Base-by-base conservation (phyloP, 2,888 invertebrate genomes). In the Anthrax anthrax region DNA sequence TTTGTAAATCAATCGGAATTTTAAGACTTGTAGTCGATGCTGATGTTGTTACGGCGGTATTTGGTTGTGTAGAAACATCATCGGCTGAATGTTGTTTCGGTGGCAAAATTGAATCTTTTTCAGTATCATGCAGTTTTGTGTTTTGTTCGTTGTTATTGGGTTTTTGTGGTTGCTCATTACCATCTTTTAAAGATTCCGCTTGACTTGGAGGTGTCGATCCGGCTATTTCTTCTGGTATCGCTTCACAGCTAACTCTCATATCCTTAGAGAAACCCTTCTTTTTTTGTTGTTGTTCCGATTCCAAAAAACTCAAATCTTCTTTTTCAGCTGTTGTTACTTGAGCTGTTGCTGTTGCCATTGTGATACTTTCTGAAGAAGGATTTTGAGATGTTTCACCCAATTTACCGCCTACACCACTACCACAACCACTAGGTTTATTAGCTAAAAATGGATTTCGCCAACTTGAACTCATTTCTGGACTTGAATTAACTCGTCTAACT, bases 401-500 rank as follows among this genome's bases (percentile, higher is more conserved):
- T 36, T 43, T 43, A 16, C 45, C 50, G 2, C 58, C 54, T n/a
- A n/a, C n/a, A n/a, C n/a, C n/a, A n/a, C n/a, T n/a, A n/a, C n/a
- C n/a, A n/a, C n/a, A n/a, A n/a, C n/a, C n/a, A n/a, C n/a, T n/a
- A 9, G 61, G 64, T 37, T 67, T 67, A 29, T 58, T 54, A 3
- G 56, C 54, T 14, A 78, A 61, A 56, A 80, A 78, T 50, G 80
- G 77, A 65, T 78, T 78, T 54, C 86, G 84, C 85, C 86, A 88
- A 60, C 81, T 84, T 2, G 86, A 83, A 50, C 84, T 86, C 89
- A 91, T 89, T 72, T 91, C 91, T 2, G 90, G 90, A 57, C 89
- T 89, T 44, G 90, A 90, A 73, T 90, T 90, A 39, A 88, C 87
- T 50, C 90, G 75, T 2, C 88, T 76, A 48, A 91, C 89, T 10